Base-by-base conservation (phyloP, 2,113 vertebrate species). In the Eretmochelys imbricata region DNA sequence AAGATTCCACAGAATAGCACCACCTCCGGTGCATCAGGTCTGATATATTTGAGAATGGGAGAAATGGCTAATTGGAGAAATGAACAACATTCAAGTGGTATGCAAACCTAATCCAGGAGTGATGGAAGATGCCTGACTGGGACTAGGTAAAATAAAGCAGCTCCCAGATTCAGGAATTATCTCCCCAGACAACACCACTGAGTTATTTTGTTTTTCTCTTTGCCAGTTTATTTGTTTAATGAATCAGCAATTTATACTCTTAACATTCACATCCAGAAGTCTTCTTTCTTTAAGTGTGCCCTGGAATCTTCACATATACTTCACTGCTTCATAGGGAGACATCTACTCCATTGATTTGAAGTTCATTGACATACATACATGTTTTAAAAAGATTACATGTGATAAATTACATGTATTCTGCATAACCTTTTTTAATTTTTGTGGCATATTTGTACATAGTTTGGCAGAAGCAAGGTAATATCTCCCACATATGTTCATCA, bases 151-250 rank as follows among this genome's bases (percentile, higher is more conserved):
- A 82, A 69, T 35, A 14, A 46, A 79, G 5, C 25, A 79, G 46
- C 7, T 55, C 35, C 55, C 0, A 51, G 27, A 78, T 24, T 31
- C 82, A 4, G 16, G 69, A 89, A 16, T 8, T 31, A 54, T 6
- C 57, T 1, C 1, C 42, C 14, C 76, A 27, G 24, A 46, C 5
- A 27, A 46, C 4, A 69, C 35, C 9, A 29, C 2, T 0, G 24
- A 69, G 79, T 80, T 46, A 4, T 35, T 82, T 79, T 46, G 10
- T 31, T 86, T 88, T 85, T 65, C 14, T 50, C n/a, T 46, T 69
- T n/a, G 78, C 91, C 17, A 13, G 78, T 82, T 10, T 42, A 4
- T 50, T 82, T 83, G 16, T 48, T 87, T 87, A 49, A 49, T 38
- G 80, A 62, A 31, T 54, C 38, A 82, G 84, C 19, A 79, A 55